These are phyloP conservation scores for Struthidea cinerea DNA, from an alignment of 2,113 vertebrate species.

Conservation along the genomic window DNA sequence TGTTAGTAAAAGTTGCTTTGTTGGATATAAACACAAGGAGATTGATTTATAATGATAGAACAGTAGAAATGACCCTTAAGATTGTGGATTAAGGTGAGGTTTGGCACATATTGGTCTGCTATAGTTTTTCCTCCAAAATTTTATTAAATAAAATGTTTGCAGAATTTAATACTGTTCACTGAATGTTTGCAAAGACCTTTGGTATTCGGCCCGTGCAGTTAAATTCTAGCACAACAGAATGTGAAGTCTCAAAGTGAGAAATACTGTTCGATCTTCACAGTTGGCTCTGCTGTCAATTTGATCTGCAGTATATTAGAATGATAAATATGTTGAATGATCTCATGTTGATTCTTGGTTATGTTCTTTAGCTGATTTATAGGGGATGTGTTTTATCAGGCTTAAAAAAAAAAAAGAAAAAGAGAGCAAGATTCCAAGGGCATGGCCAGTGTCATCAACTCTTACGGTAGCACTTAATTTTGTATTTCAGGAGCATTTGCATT, in stretches of 20 bases:
- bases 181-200: not conserved
- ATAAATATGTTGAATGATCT: not conserved
- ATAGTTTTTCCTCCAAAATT: not conserved
- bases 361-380: not conserved
- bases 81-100: not conserved
- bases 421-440: not conserved
- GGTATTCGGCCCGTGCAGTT: fast-evolving
- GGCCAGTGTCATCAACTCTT: not conserved
- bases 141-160: not conserved
- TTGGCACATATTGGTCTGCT: not conserved
- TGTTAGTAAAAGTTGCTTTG: not conserved
- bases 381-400: not conserved
- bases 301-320: not conserved
- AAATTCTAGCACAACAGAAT: not conserved
- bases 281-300: not conserved
- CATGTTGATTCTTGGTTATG: not conserved
- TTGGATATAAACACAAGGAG: not conserved
- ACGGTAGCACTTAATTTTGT: not conserved
- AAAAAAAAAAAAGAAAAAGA: not conserved
- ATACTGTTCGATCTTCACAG: not conserved
- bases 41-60: not conserved
- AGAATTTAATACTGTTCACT: not conserved
- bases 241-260: not conserved
- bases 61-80: not conserved
- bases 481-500: not conserved